Evolutionary conservation across 2,888 invertebrate genomes (phyloP).

Genomic region (Smittia aterrima): DNA sequence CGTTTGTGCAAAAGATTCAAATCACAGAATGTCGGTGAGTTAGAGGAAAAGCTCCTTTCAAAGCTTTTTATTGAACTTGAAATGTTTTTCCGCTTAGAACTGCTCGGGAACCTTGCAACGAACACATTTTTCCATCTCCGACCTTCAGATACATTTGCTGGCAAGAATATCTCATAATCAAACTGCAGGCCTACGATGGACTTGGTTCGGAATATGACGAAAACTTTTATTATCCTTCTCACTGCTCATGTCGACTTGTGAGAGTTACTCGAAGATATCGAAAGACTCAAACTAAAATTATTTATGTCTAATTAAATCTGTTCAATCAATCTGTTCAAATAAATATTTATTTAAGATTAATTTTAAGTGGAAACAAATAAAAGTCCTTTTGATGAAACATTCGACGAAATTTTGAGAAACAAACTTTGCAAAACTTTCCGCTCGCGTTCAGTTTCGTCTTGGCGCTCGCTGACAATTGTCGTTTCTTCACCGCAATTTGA

Average conservation of each 20-base stretch:
- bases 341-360: background rate
- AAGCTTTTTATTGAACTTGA: background rate
- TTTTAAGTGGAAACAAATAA: too few species aligned
- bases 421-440: too few species aligned
- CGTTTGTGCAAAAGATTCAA: slow-evolving; percentile 7
- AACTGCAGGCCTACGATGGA: background rate
- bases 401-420: too few species aligned
- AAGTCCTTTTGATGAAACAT: too few species aligned
- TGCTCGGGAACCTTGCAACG: background rate
- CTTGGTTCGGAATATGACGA: background rate
- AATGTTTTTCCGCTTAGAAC: background rate
- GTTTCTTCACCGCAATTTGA: too few species aligned
- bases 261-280: background rate
- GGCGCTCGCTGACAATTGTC: too few species aligned
- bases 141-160: background rate
- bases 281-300: background rate
- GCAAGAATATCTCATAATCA: slow-evolving; percentile 6
- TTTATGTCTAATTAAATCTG: background rate
- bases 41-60: background rate
- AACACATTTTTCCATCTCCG: background rate
- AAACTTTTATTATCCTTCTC: slow-evolving; percentile 1
- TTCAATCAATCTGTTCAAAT: background rate
- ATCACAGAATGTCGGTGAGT: slow-evolving; percentile 5
- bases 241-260: slow-evolving; percentile 3
- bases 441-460: too few species aligned